Base-by-base conservation (phyloP, 2,113 vertebrate species). In the Glaucidium brasilianum region DNA sequence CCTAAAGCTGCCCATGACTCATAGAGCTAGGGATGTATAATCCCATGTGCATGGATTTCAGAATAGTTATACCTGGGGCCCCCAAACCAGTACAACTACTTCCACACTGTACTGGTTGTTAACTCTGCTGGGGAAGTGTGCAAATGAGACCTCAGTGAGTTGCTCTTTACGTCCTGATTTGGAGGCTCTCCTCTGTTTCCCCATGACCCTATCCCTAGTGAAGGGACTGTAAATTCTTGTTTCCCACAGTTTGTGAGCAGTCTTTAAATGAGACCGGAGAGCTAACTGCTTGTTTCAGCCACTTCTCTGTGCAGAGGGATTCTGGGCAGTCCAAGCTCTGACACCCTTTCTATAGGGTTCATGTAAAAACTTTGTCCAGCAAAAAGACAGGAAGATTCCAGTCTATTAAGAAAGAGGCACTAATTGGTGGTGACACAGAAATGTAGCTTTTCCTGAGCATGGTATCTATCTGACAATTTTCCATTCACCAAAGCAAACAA, bases 351-450 rank as follows among this genome's bases (percentile, higher is more conserved):
- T 88, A 0, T 35, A 27, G 79, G 17, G 18, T 47, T 76, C 23
- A 2, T 47, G 41, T 69, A 76, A 82, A 92, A 87, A 35, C 13
- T 39, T 60, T 10, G 27, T 64, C 49, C 56, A 74, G 50, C 52
- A 75, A 79, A 86, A 73, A 90, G 59, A 55, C 85, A 73, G 52
- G 75, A 90, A 39, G 52, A 81, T 72, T 89, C 27, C n/a, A 58
- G 52, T 3, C 77, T 88, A 67, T 30, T 67, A 71, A 74, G 64
- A 79, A 88, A 92, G 80, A 86, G 47, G 85, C 47, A 23, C 25
- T 96, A 94, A 97, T 96, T 94, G 84, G 56, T 49, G 49, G 75
- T 94, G 92, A 92, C 91, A 78, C 29, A 92, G 86, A 94, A 91
- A 94, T 39, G 49, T 41, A 39, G 25, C 39, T 95, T 96, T 94